Conservation (phyloP, 2,797 vertebrate genomes). For the Anguilla anguilla region DNA sequence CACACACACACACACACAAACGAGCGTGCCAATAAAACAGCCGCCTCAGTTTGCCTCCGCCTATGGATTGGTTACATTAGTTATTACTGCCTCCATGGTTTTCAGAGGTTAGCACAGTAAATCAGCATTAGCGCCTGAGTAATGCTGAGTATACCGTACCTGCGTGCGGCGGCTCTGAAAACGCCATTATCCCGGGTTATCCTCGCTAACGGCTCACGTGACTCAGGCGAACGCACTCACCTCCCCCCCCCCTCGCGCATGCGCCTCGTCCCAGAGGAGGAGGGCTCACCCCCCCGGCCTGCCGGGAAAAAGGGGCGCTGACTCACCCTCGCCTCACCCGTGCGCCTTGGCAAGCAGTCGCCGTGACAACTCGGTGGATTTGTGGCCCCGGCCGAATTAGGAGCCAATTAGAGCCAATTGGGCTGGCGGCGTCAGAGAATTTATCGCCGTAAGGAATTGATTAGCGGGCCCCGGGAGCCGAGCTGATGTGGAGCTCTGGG, state of each 20-base stretch:
- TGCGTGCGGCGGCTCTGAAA: too few species aligned
- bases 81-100: neutral
- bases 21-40: neutral
- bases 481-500: neutral
- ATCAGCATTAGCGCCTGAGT: neutral
- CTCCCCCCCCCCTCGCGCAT: too few species aligned
- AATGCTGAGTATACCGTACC: too few species aligned
- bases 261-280: neutral
- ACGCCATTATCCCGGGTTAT: too few species aligned
- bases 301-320: neutral
- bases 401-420: conserved; percentile 30
- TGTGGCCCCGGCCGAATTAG: conserved; percentile 24
- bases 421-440: conserved; percentile 14
- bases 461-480: neutral
- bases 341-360: neutral
- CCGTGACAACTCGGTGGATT: conserved; percentile 15
- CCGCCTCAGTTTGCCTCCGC: neutral
- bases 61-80: neutral
- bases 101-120: neutral
- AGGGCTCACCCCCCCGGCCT: neutral
- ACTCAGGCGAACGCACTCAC: neutral
- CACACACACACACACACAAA: neutral
- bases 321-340: neutral
- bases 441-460: conserved; percentile 30
- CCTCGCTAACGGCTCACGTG: neutral